These are phyloP conservation scores for Bos javanicus DNA, from an alignment of 2,113 vertebrate genomes.

Conservation along the genomic window DNA sequence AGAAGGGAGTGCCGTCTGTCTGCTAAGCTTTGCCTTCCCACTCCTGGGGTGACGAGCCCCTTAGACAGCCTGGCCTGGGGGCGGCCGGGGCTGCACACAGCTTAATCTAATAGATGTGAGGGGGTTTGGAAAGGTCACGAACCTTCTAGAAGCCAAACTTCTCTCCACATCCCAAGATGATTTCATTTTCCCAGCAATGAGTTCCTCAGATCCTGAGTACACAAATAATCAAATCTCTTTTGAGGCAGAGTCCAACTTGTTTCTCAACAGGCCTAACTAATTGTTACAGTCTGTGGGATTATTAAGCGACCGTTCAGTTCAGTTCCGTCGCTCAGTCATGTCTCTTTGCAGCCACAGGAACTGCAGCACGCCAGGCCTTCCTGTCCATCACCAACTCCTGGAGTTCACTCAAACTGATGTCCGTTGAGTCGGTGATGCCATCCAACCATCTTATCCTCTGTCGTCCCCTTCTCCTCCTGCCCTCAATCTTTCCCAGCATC, in stretches of 20 bases:
- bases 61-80: background rate
- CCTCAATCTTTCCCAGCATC: background rate
- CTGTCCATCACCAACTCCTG: background rate
- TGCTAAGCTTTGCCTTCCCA: background rate
- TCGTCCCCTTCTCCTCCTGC: background rate
- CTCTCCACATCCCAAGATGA: background rate
- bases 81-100: background rate
- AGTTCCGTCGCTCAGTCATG: background rate
- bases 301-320: background rate
- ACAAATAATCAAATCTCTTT: background rate
- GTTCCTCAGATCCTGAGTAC: background rate
- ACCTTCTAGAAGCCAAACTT: background rate
- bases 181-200: background rate
- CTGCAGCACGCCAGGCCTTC: rapidly evolving
- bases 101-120: background rate
- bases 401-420: rapidly evolving
- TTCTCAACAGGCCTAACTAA: background rate
- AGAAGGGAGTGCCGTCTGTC: background rate
- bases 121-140: background rate
- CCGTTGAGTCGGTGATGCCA: background rate
- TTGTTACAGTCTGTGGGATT: background rate
- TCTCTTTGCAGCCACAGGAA: background rate
- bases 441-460: background rate
- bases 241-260: background rate
- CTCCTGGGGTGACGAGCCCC: background rate